Percentiles rank a stretch among this genome's conserved stretches.
Evolutionary conservation across 1,140 invertebrate species (phyloP).

Genomic region (Saxidomus purpurata): DNA sequence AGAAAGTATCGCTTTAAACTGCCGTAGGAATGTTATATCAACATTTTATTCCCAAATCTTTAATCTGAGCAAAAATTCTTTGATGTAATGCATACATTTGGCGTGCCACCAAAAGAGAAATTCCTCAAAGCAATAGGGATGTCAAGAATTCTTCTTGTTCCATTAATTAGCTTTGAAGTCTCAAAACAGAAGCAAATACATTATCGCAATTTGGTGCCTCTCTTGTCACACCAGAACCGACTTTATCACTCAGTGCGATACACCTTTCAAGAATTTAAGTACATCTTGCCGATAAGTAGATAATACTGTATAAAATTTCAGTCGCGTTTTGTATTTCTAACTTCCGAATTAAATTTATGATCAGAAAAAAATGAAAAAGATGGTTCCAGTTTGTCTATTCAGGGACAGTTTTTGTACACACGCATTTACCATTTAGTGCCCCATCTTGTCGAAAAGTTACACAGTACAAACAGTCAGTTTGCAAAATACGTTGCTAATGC

Average conservation of each 20-base stretch:
- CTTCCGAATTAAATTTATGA: neutral
- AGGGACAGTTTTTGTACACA: too few species aligned
- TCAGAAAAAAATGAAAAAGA: neutral
- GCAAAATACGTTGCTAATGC: too few species aligned
- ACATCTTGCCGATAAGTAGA: neutral
- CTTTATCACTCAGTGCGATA: neutral
- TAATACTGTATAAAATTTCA: neutral
- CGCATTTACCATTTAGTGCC: too few species aligned
- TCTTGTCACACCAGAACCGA: neutral
- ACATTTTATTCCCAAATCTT: neutral
- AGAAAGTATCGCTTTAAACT: neutral
- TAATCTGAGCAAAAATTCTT: neutral
- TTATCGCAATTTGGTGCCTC: neutral
- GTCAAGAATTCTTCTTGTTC: neutral
- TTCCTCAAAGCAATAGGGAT: constrained; percentile 2
- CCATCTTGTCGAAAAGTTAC: too few species aligned
- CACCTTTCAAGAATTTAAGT: constrained; percentile 17
- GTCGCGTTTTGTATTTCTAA: neutral
- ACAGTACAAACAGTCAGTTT: too few species aligned
- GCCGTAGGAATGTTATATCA: neutral
- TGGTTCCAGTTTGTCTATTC: too few species aligned
- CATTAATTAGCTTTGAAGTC: constrained; percentile 49
- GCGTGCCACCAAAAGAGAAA: neutral
- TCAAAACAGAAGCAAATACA: constrained; percentile 23
- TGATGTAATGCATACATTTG: neutral